phyloP scores from a whole-genome alignment of 2,797 vertebrate genomes.

The Microchirus variegatus region DNA sequence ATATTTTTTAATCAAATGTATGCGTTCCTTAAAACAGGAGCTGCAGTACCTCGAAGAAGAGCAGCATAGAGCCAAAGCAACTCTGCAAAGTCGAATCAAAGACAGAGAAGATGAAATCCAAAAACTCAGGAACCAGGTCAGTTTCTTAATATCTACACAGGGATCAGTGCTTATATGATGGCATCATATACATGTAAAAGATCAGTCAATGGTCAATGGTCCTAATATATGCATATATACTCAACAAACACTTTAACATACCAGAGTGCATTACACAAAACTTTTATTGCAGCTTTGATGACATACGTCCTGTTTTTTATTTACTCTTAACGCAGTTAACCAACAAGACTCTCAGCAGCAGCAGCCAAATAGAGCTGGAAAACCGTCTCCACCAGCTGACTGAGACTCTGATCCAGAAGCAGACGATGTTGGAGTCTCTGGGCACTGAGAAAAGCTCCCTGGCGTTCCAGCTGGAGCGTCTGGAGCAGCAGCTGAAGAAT shows the following conservation, averaged over 20 bases:
- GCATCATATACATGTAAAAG: not conserved
- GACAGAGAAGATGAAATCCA: conserved; percentile 98
- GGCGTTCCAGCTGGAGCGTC: conserved; percentile 93
- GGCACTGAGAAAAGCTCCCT: conserved; percentile 96
- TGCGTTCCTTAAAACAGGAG: conserved; percentile 80
- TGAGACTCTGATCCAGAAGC: conserved; percentile 98
- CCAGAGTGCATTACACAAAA: too few species aligned
- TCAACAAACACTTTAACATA: too few species aligned
- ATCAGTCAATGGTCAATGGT: too few species aligned
- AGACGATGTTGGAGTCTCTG: conserved; percentile 96
- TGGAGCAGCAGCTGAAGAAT: conserved; percentile 91
- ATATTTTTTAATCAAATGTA: not conserved
- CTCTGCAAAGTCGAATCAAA: conserved; percentile 92
- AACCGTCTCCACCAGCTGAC: conserved; percentile 96
- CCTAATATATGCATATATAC: too few species aligned
- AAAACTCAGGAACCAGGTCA: conserved; percentile 97
- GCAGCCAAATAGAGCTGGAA: conserved; percentile 93
- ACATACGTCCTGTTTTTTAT: not conserved
- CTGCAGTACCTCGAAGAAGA: conserved; percentile 93
- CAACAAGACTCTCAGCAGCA: conserved; percentile 93
- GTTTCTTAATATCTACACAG: not conserved
- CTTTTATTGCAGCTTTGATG: not conserved
- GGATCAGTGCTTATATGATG: not conserved
- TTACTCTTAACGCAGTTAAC: conserved; percentile 86
- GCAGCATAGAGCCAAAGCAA: conserved; percentile 88